These are phyloP conservation scores for Yasuhikotakia modesta DNA, from an alignment of 2,797 vertebrate species.

Conservation along the genomic window DNA sequence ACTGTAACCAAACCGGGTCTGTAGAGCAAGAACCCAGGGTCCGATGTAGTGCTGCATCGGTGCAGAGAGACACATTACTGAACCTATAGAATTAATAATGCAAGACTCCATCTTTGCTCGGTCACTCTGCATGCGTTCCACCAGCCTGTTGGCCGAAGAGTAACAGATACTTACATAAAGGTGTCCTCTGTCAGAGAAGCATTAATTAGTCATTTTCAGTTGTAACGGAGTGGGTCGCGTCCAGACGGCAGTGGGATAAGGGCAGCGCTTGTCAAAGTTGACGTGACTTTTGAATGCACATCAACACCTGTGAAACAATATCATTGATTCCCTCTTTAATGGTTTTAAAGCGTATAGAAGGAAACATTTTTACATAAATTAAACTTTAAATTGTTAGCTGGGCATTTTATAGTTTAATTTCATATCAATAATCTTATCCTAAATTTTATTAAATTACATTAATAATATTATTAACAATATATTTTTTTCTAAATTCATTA, in stretches of 20 bases:
- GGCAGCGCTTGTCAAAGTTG: conserved; percentile 14
- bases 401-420: too few species aligned
- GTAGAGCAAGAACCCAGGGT: not conserved
- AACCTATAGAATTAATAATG: conserved; percentile 80
- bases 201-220: conserved; percentile 79
- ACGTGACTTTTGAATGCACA: not conserved
- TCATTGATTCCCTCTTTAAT: not conserved
- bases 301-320: not conserved
- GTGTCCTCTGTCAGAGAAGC: conserved; percentile 74
- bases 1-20: conserved; percentile 8
- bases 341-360: too few species aligned
- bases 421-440: too few species aligned
- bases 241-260: conserved; percentile 59
- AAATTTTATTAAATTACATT: too few species aligned
- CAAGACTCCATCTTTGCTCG: conserved; percentile 51
- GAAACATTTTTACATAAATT: too few species aligned
- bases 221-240: conserved; percentile 72
- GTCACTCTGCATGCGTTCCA: too few species aligned
- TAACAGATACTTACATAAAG: conserved; percentile 73
- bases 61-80: conserved; percentile 60
- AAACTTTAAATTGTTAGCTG: too few species aligned
- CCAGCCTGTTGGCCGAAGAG: conserved; percentile 26
- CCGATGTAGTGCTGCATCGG: conserved; percentile 6
- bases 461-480: too few species aligned
- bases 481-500: too few species aligned